phyloP scores from a whole-genome alignment of 2,888 invertebrate species.

The Drosophila mayaguana region DNA sequence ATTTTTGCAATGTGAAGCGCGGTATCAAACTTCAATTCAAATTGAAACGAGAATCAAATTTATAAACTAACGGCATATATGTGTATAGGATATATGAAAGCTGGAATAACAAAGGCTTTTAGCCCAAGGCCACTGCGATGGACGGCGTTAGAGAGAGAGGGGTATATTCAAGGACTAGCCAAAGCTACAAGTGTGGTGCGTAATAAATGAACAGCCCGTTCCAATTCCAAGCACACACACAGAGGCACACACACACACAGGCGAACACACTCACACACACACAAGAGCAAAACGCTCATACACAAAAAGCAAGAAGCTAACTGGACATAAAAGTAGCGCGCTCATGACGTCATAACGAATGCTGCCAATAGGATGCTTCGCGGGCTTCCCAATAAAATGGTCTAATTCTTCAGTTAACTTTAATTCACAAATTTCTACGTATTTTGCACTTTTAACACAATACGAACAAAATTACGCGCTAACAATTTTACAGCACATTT shows the following conservation, averaged over 20 bases:
- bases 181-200: slow-evolving; percentile 56
- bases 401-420: slow-evolving; percentile 19
- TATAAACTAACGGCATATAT: slow-evolving; percentile 4
- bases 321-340: slow-evolving; percentile 53
- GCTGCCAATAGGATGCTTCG: slow-evolving; percentile 61
- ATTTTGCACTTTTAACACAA: slow-evolving; percentile 29
- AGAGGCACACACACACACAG: slow-evolving; percentile 23
- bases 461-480: slow-evolving; percentile 7
- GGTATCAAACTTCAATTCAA: slow-evolving; percentile 14
- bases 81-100: slow-evolving; percentile 1
- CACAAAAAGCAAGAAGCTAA: slow-evolving; percentile 13
- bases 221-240: slow-evolving; percentile 44
- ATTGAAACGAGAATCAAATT: not conserved
- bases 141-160: not conserved
- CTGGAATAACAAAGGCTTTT: slow-evolving; percentile 20
- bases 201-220: slow-evolving; percentile 43
- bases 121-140: slow-evolving; percentile 34
- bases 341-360: slow-evolving; percentile 70
- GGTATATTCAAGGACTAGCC: slow-evolving; percentile 39
- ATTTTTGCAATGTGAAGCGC: slow-evolving; percentile 5
- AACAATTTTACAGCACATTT: slow-evolving; percentile 1
- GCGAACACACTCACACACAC: slow-evolving; percentile 17
- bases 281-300: not conserved
- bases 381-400: slow-evolving; percentile 20
- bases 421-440: slow-evolving; percentile 15